Conservation (phyloP, 1,140 invertebrate genomes). For the Lepidurus apus region DNA sequence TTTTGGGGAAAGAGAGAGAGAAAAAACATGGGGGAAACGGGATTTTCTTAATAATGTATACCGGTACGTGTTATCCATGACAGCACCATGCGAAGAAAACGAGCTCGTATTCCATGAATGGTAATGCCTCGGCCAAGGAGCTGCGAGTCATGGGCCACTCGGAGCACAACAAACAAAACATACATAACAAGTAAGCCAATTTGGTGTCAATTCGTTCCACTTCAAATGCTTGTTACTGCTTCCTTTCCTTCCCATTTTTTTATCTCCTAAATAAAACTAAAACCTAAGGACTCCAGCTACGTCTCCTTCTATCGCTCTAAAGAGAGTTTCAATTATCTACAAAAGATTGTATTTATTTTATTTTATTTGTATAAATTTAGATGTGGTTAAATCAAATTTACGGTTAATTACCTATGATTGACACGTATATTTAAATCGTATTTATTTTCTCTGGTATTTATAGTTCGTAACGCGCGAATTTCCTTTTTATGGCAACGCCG, state of each 20-base stretch:
- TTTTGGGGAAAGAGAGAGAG: not conserved
- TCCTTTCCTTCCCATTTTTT: not conserved
- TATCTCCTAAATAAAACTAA: not conserved
- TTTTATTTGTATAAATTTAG: too few relatives aligned
- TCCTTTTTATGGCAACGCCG: not conserved
- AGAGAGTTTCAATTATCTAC: too few relatives aligned
- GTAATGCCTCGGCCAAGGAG: slow-evolving; percentile 71
- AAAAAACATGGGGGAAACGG: not conserved
- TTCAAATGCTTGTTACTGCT: not conserved
- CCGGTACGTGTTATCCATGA: slow-evolving; percentile 12
- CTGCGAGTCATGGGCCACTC: slow-evolving; percentile 80
- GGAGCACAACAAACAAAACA: slow-evolving; percentile 54
- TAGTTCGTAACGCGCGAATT: not conserved
- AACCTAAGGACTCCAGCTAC: too few relatives aligned
- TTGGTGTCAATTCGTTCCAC: slow-evolving; percentile 1
- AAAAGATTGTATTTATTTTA: too few relatives aligned
- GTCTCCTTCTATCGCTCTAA: too few relatives aligned
- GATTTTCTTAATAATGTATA: not conserved
- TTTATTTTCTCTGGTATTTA: not conserved
- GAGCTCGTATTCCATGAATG: slow-evolving; percentile 50
- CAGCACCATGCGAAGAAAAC: slow-evolving; percentile 39
- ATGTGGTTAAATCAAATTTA: too few relatives aligned
- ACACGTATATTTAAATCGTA: not conserved
- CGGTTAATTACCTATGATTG: too few relatives aligned
- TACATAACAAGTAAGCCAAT: slow-evolving; percentile 43